A percentile compares a stretch with the other conserved stretches of the same genome.
phyloP scores from a whole-genome alignment of 1,140 invertebrate species.

The Sweltsa coloradensis region DNA sequence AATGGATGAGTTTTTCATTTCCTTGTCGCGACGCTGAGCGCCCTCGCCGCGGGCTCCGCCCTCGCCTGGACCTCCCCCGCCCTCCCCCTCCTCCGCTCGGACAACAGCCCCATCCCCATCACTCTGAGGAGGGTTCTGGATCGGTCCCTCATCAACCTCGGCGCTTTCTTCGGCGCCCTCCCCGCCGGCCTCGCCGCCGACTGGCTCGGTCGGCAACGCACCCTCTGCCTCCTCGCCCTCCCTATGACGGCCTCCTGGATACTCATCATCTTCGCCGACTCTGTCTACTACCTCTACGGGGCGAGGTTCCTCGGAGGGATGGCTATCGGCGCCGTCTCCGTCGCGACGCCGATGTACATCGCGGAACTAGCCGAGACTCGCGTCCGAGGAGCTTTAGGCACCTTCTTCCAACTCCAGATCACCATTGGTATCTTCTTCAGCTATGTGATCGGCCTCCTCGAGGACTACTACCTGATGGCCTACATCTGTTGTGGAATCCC shows the following conservation, averaged over 20 bases:
- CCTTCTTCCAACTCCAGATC: constrained; percentile 53
- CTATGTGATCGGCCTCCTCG: constrained; percentile 24
- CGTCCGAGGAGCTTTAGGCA: constrained; percentile 43
- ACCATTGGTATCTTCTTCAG: constrained; percentile 43
- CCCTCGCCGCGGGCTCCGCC: constrained; percentile 38
- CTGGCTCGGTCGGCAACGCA: constrained; percentile 48
- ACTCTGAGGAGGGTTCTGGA: constrained; percentile 35
- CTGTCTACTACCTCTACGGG: constrained; percentile 28
- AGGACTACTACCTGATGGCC: constrained; percentile 20
- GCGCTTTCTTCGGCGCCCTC: constrained; percentile 37
- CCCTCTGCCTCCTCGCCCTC: constrained; percentile 39
- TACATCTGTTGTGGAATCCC: constrained; percentile 27
- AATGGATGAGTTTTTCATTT: no score
- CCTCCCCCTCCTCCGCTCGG: constrained; percentile 23
- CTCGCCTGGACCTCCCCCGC: constrained; percentile 43
- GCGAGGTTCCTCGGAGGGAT: constrained; percentile 42
- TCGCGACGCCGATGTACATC: constrained; percentile 41
- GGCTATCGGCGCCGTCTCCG: constrained; percentile 42
- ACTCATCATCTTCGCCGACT: constrained; percentile 33
- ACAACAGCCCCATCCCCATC: constrained; percentile 2
- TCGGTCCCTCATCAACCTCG: constrained; percentile 39
- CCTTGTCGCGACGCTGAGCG: constrained; percentile 37
- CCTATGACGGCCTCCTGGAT: constrained; percentile 48
- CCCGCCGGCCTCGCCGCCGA: constrained; percentile 45
- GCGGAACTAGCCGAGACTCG: constrained; percentile 37